These are phyloP conservation scores for Heliothis subflexa DNA, from an alignment of 1,140 invertebrate genomes.

Conservation along the genomic window DNA sequence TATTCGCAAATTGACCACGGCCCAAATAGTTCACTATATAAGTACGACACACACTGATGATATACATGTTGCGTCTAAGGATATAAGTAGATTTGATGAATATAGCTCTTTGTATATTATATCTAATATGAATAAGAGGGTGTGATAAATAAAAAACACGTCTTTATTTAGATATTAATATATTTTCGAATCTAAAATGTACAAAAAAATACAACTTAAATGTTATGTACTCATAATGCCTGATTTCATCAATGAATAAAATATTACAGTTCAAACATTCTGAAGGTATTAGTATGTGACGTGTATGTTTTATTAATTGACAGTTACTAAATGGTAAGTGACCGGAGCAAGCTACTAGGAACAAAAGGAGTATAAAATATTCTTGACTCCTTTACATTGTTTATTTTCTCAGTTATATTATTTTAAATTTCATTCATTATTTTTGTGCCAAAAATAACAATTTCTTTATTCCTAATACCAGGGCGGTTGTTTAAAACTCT, in stretches of 20 bases:
- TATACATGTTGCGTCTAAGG: too few relatives aligned
- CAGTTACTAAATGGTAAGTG: slow-evolving; percentile 69
- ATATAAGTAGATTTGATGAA: too few relatives aligned
- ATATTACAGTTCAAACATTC: slow-evolving; percentile 71
- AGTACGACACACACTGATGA: too few relatives aligned
- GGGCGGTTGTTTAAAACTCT: slow-evolving; percentile 78
- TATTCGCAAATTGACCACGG: too few relatives aligned
- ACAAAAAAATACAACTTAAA: slow-evolving; percentile 86
- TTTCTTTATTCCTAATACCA: slow-evolving; percentile 82
- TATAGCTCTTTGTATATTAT: background rate
- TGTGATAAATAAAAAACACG: slow-evolving; percentile 66
- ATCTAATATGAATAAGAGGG: background rate
- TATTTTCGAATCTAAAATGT: slow-evolving; percentile 86
- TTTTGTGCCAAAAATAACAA: slow-evolving; percentile 77
- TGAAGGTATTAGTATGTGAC: slow-evolving; percentile 60
- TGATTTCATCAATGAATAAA: slow-evolving; percentile 78
- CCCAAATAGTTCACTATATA: too few relatives aligned
- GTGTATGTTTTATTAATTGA: slow-evolving; percentile 77
- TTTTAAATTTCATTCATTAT: slow-evolving; percentile 53
- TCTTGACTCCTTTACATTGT: slow-evolving; percentile 64
- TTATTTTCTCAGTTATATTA: slow-evolving; percentile 54
- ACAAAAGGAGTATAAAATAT: slow-evolving; percentile 73
- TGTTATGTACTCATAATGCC: slow-evolving; percentile 83
- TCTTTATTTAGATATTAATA: slow-evolving; percentile 84
- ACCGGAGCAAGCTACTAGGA: slow-evolving; percentile 79